These are phyloP conservation scores for Tanytarsus gracilentus DNA, from an alignment of 2,888 invertebrate genomes.

Conservation along the genomic window DNA sequence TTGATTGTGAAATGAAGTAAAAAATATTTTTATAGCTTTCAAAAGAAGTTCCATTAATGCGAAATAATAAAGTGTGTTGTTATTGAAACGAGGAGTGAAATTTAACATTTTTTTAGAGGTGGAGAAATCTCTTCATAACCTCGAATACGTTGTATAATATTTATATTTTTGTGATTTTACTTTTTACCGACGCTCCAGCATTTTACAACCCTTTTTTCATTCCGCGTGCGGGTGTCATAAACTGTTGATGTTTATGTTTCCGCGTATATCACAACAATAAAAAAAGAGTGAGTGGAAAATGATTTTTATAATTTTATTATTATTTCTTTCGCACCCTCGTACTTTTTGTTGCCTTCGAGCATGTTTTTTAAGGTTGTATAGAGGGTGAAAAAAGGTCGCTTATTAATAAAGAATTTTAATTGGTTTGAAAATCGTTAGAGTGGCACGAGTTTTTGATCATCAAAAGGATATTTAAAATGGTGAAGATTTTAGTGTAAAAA, in stretches of 20 bases:
- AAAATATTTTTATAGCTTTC: slow-evolving; percentile 11
- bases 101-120: background rate
- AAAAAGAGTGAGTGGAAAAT: background rate
- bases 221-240: background rate
- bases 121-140: too few species aligned
- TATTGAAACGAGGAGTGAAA: background rate
- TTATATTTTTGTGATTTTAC: background rate
- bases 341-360: too few species aligned
- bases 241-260: background rate
- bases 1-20: slow-evolving; percentile 15
- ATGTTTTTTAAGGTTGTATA: too few species aligned
- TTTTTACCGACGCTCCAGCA: background rate
- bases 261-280: slow-evolving; percentile 4
- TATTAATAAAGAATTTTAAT: too few species aligned
- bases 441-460: too few species aligned
- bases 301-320: background rate
- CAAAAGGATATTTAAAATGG: too few species aligned
- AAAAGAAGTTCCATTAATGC: slow-evolving; percentile 10
- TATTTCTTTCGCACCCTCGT: too few species aligned
- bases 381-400: too few species aligned
- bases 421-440: too few species aligned
- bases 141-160: too few species aligned
- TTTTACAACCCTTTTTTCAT: background rate
- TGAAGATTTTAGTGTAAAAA: too few species aligned
- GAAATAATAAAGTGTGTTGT: slow-evolving; percentile 10